Evolutionary conservation across 2,888 invertebrate genomes (phyloP), one percentile per base, ranked within the genome.

Genomic region (Drosophila neotestacea): DNA sequence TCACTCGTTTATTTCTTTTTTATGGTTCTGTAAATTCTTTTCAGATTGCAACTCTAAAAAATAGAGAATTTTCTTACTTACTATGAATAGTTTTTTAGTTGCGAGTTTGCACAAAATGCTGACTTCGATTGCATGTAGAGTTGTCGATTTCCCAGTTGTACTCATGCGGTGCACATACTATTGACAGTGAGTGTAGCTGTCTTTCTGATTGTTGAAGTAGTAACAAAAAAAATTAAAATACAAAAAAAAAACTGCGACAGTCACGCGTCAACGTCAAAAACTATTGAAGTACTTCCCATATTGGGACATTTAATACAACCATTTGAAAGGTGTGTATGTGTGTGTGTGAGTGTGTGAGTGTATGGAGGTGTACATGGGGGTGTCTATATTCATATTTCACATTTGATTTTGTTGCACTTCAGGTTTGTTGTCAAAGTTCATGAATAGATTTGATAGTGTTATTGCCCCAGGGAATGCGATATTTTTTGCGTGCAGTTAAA

Each of bases 401-500:
- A 73, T 59, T 64, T 32, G 48, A 67, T 63, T 52, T 38, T 38
- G 46, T 38, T 36, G 56, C 44, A 46, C 16, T 58, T 13, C 56
- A 46, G 10, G 28, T 52, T 39, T 39, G 52, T 30, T 50, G 52
- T 16, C 54, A 22, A 42, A 42, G 28, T 54, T 28, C 52, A 54
- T 41, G 30, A 54, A 54, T 54, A 54, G 41, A 68, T 68, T 58
- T 52, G 22, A 48, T 56, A 38, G 39, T 52, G 62, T 50, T 55
- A 61, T 44, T 50, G 60, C 54, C 48, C 28, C 39, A 22, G 58
- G 41, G 54, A 51, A 48, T 61, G 36, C 36, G 13, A 56, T 56
- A 60, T 66, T 61, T 71, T 61, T 66, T 71, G 60, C 65, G 46
- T 70, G 70, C 36, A 50, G 39, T n/a, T 42, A 22, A 16, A 42